Evolutionary conservation across 2,888 invertebrate species (phyloP).

Genomic region (Archips crataeganus): DNA sequence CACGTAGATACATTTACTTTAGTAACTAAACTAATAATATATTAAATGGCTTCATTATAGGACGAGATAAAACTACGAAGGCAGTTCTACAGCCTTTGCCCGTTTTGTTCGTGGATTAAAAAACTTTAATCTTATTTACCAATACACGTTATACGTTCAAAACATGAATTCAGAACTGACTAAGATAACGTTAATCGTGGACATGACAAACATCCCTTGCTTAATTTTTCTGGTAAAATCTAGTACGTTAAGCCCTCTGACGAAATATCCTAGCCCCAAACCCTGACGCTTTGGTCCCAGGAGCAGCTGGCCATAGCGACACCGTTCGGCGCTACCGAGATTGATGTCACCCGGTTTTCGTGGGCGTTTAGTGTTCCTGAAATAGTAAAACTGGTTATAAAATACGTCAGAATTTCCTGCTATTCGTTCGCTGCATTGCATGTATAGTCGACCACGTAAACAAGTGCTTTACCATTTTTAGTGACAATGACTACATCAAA

Average conservation of each 20-base stretch:
- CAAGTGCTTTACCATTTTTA: too few relatives aligned
- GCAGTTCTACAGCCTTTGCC: too few relatives aligned
- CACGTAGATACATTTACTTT: background rate
- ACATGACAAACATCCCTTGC: background rate
- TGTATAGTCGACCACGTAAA: too few relatives aligned
- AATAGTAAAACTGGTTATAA: constrained; percentile 45
- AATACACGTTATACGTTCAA: background rate
- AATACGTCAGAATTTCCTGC: background rate
- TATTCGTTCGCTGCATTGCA: background rate
- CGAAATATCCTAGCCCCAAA: constrained; percentile 90
- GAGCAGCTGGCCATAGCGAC: constrained; percentile 95
- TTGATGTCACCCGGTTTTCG: constrained; percentile 95
- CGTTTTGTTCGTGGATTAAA: too few relatives aligned
- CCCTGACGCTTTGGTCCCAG: constrained; percentile 95
- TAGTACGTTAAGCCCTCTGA: background rate
- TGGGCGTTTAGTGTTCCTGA: constrained; percentile 92
- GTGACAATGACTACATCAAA: too few relatives aligned
- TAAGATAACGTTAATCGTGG: background rate
- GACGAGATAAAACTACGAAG: too few relatives aligned
- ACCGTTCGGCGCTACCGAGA: constrained; percentile 93
- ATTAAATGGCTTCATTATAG: background rate
- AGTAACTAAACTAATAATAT: background rate
- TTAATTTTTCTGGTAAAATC: background rate
- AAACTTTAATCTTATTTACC: too few relatives aligned
- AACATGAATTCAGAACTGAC: background rate